Evolutionary conservation across 2,888 invertebrate species (phyloP), one percentile per base, ranked within the genome.

Genomic region (Agonopterix subpropinquella): DNA sequence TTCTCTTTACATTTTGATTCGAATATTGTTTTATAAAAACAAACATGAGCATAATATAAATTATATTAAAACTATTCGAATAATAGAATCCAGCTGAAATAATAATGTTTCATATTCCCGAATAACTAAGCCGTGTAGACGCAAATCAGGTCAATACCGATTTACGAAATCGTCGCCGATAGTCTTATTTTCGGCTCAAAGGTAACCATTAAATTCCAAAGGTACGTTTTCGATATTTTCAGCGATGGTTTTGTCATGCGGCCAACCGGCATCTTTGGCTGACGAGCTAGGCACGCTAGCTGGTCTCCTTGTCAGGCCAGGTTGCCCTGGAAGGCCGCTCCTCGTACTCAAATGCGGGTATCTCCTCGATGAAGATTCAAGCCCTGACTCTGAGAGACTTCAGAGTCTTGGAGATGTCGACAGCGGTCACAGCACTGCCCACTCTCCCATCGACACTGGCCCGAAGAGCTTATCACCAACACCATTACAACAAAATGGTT

Each of bases 391-490:
- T 18, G 96, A 96, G 67, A 90, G 95, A 55, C 89, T 95, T 59
- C 92, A 95, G 65, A 95, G 83, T 74, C 73, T 91, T 46, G 92
- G 91, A 4, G 93, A 95, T 69, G 93, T 94, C 9, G 97, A 97
- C 73, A 97, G 96, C 62, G 97, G 97, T 1, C 96, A 96, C 72
- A 96, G 96, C 61, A 96, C 96, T 13, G 95, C 96, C 44, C 96
- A 97, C 75, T 96, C 96, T 0, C 96, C 97, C 0, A 90, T 90
- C 43, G 96, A 96, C 62, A 90, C 89, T 54, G 96, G 95, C 28
- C 95, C 94, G 47, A 96, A 96, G 81, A 95, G 95, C 60, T 91
- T 95, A 80, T 96, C 96, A 37, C 96, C 94, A 8, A 92, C 92
- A 49, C 90, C 89, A 2, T 89, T 92, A 63, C 86, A 90, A 70